Percentiles rank a stretch among this genome's conserved stretches.
phyloP scores from a whole-genome alignment of 2,888 invertebrate species.

The Hoplodrina blanda region DNA sequence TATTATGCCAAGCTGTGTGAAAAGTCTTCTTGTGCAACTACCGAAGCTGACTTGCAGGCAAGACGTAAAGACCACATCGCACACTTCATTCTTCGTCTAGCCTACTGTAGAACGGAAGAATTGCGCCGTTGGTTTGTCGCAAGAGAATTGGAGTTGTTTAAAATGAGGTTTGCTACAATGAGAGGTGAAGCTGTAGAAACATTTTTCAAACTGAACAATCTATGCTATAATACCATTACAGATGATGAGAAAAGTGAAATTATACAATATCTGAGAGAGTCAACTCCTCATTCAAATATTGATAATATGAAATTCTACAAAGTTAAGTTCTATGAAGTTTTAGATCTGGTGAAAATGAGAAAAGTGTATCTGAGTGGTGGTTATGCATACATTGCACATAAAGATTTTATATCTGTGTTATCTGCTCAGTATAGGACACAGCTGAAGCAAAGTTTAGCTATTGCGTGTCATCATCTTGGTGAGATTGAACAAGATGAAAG shows the following conservation, averaged over 20 bases:
- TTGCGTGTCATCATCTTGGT: slow-evolving; percentile 93
- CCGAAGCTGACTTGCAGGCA: slow-evolving; percentile 92
- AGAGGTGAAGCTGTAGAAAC: slow-evolving; percentile 91
- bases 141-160: slow-evolving; percentile 97
- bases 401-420: slow-evolving; percentile 96
- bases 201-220: slow-evolving; percentile 92
- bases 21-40: slow-evolving; percentile 88
- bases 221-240: slow-evolving; percentile 92
- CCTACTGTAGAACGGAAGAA: slow-evolving; percentile 97
- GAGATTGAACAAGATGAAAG: slow-evolving; percentile 96
- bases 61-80: slow-evolving; percentile 96
- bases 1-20: slow-evolving; percentile 92
- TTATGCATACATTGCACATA: slow-evolving; percentile 96
- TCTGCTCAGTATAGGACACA: slow-evolving; percentile 93
- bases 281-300: slow-evolving; percentile 91
- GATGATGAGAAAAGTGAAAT: slow-evolving; percentile 92
- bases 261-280: slow-evolving; percentile 91
- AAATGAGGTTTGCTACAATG: slow-evolving; percentile 93
- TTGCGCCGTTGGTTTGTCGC: slow-evolving; percentile 96
- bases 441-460: slow-evolving; percentile 93
- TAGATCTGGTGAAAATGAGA: slow-evolving; percentile 95
- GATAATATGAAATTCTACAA: slow-evolving; percentile 94
- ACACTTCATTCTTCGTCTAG: slow-evolving; percentile 97
- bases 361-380: slow-evolving; percentile 95
- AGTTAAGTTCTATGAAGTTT: slow-evolving; percentile 96